phyloP scores from a whole-genome alignment of 2,888 invertebrate genomes.

The Tipula helvola region DNA sequence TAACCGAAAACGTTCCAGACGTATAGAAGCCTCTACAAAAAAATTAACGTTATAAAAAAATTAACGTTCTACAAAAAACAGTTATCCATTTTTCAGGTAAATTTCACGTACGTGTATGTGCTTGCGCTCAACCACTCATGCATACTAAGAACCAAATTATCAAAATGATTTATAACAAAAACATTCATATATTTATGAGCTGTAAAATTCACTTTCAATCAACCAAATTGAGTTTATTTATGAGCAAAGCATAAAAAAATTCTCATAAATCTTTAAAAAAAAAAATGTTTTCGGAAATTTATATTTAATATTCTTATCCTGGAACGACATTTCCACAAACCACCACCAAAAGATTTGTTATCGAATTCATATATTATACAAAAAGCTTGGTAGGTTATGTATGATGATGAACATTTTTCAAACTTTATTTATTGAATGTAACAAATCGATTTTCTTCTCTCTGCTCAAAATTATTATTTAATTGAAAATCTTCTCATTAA shows the following conservation, averaged over 20 bases:
- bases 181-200: neutral
- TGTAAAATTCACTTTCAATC: neutral
- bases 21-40: too few species aligned
- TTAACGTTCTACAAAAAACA: too few species aligned
- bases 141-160: neutral
- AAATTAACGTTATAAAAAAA: too few species aligned
- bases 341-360: neutral
- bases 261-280: neutral
- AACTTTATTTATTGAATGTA: neutral
- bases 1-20: too few species aligned
- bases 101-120: neutral
- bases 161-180: neutral
- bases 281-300: neutral
- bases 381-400: neutral
- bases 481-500: neutral
- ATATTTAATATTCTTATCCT: neutral
- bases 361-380: neutral
- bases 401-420: neutral
- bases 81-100: too few species aligned
- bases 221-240: neutral
- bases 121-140: neutral
- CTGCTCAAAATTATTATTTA: neutral
- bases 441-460: neutral
- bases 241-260: neutral
- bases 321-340: neutral